Evolutionary conservation across 2,888 invertebrate species (phyloP).

Genomic region (Drosophila bunnanda): DNA sequence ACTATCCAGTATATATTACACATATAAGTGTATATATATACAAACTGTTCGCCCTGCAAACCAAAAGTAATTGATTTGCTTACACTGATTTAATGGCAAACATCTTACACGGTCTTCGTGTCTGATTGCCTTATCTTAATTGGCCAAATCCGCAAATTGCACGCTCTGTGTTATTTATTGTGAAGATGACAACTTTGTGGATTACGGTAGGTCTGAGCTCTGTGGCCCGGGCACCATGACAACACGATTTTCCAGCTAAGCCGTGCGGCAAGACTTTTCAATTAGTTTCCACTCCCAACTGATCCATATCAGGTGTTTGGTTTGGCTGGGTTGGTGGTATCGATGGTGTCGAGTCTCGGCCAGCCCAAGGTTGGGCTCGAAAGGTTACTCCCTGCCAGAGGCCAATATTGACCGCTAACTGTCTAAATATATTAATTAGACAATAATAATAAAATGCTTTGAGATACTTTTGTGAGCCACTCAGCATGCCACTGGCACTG

Average conservation of each 20-base stretch:
- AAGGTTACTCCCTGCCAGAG: conserved; percentile 62
- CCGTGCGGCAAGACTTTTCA: conserved; percentile 56
- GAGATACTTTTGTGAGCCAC: conserved; percentile 38
- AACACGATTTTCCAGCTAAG: conserved; percentile 34
- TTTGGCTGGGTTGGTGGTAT: conserved; percentile 7
- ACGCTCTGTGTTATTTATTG: conserved; percentile 22
- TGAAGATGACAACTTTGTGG: conserved; percentile 32
- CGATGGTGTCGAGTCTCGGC: conserved; percentile 13
- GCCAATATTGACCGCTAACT: conserved; percentile 67
- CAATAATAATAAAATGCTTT: conserved; percentile 57
- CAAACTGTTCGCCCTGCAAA: conserved; percentile 1
- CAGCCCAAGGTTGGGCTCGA: conserved; percentile 62
- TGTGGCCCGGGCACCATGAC: conserved; percentile 21
- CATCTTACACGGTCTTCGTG: conserved; percentile 15
- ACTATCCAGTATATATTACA: background rate
- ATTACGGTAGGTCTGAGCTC: conserved; percentile 3
- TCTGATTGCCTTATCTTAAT: conserved; percentile 31
- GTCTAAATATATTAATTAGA: conserved; percentile 74
- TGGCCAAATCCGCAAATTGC: conserved; percentile 31
- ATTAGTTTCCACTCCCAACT: conserved; percentile 69
- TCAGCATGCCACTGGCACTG: conserved; percentile 7
- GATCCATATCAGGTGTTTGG: conserved; percentile 65
- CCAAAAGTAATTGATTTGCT: conserved; percentile 11
- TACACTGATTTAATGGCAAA: conserved; percentile 22
- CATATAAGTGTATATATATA: background rate